Base-by-base conservation (phyloP, 2,797 vertebrate species). In the Falco naumanni region DNA sequence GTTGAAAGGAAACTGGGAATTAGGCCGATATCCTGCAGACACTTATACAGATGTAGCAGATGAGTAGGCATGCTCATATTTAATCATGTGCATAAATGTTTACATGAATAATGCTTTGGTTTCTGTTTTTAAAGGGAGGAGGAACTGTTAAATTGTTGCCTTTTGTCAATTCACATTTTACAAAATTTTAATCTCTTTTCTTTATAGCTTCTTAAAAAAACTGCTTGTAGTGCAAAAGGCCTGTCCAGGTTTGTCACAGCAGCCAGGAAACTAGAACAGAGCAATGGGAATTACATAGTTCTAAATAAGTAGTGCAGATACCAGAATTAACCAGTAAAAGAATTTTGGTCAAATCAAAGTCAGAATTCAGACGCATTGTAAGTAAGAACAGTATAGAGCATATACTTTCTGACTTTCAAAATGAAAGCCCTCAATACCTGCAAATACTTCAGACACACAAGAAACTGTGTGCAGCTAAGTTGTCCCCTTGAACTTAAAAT, bases 1-100 rank as follows among this genome's bases (percentile, higher is more conserved):
- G 76, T 69, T 84, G 56, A 84, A 92, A 86, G 59, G 60, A 75
- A 71, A 33, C 63, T 74, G 85, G 80, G 80, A 96, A 82, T 94
- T 84, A 87, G 64, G 85, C 77, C 74, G 37, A n/a, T 91, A 84
- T 80, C 80, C 77, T 92, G 74, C 74, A 93, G 77, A 78, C 37
- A n/a, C 57, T 93, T 79, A 39, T 53, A 69, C 47, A 94, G 76
- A 92, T 86, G n/a, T 41, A 75, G 85, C 43, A 86, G 57, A 90
- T 90, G 87, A 94, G 56, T 81, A 90, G 72, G 54, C 69, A 78
- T 75, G 50, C 57, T 90, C 91, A 3, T 84, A 74, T 56, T 87
- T 92, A 93, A 86, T 88, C 12, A 41, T 16, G 34, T 79, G 33
- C 34, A 54, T 89, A 76, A 87, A 87, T 84, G 34, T 96, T 91